Evolutionary conservation across 92 coral and sea anemone genomes (phyloP).

Genomic region (Nematostella vectensis): DNA sequence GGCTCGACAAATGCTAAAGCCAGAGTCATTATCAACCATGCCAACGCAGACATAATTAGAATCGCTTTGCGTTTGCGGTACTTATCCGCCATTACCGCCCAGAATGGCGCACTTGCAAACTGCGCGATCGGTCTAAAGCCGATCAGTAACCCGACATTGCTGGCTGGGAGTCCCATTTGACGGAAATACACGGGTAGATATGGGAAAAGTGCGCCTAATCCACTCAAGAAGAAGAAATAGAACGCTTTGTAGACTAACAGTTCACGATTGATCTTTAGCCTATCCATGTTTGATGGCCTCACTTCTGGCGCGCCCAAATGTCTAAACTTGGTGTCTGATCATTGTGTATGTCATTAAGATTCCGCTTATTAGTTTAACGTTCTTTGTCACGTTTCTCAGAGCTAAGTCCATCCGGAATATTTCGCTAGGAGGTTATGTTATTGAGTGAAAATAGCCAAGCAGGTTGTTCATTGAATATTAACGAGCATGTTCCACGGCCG

Average conservation of each 20-base stretch:
- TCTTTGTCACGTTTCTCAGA: background rate
- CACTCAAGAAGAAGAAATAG: conserved; percentile 91
- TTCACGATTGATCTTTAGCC: conserved; percentile 67
- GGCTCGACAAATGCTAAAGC: conserved; percentile 94
- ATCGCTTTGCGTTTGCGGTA: conserved; percentile 87
- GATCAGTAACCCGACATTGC: conserved; percentile 81
- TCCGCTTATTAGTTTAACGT: background rate
- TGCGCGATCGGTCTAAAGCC: conserved; percentile 97
- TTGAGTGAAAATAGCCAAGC: conserved; percentile 8
- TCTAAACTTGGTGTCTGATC: no score
- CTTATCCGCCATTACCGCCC: conserved; percentile 97
- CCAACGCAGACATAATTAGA: conserved; percentile 83
- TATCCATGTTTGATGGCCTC: conserved; percentile 6
- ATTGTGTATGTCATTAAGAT: conserved; percentile 2
- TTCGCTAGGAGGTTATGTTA: conserved; percentile 26
- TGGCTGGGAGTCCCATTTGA: conserved; percentile 96
- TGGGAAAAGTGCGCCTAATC: conserved; percentile 85
- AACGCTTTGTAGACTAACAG: conserved; percentile 83
- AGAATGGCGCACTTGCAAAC: conserved; percentile 98
- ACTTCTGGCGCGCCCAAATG: conserved; percentile 1
- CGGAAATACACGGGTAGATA: conserved; percentile 91
- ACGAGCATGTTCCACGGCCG: no score
- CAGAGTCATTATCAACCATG: conserved; percentile 96
- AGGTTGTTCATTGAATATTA: no score
- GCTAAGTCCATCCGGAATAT: conserved; percentile 6